phyloP scores from a whole-genome alignment of 30 jellyfish, hydroid and myxozoan species.

The Chrysaora quinquecirrha region DNA sequence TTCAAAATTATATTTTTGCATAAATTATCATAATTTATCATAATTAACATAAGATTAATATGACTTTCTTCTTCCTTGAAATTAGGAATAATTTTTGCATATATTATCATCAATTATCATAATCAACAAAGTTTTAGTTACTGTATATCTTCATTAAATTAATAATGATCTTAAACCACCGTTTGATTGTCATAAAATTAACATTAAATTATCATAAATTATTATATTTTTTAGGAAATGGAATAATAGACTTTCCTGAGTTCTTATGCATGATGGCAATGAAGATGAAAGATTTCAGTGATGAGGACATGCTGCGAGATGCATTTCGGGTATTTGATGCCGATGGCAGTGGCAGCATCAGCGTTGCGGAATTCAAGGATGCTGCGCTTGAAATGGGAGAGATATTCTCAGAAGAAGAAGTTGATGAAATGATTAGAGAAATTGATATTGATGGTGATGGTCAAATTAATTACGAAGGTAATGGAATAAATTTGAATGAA shows the following conservation, averaged over 20 bases:
- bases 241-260: conserved; percentile 79
- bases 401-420: conserved; percentile 77
- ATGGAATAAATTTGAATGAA: too few relatives aligned
- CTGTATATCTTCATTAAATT: too few relatives aligned
- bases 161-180: too few relatives aligned
- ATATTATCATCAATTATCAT: too few relatives aligned
- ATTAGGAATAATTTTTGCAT: too few relatives aligned
- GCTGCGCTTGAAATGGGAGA: conserved; percentile 88
- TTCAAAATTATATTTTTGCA: too few relatives aligned
- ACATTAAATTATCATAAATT: too few relatives aligned
- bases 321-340: conserved; percentile 88
- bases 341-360: conserved; percentile 84
- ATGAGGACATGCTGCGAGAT: conserved; percentile 71
- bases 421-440: conserved; percentile 83
- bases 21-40: too few relatives aligned
- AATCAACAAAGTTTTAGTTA: too few relatives aligned
- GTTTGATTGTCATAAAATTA: too few relatives aligned
- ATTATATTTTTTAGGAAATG: conserved; percentile 76
- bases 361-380: conserved; percentile 80
- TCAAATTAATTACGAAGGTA: conserved; percentile 78
- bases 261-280: conserved; percentile 80
- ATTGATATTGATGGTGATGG: conserved; percentile 92
- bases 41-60: too few relatives aligned
- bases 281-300: conserved; percentile 69
- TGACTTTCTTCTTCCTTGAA: too few relatives aligned